Evolutionary conservation across 2,888 invertebrate species (phyloP), one percentile per base, ranked within the genome.

Genomic region (Eupithecia pulchellata): DNA sequence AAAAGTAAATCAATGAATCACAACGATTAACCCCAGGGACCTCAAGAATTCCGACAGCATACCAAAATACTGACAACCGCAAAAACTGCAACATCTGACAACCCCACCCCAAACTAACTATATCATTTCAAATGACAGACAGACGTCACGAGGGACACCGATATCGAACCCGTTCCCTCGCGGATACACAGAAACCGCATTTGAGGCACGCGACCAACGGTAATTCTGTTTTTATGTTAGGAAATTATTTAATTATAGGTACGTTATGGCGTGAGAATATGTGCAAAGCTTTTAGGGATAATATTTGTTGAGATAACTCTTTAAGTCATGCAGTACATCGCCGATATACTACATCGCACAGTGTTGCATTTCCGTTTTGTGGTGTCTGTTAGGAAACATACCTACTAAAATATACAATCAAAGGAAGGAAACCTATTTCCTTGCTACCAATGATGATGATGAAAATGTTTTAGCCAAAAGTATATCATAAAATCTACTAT

Each of bases 161-260:
- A 83, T 81, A 84, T 81, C 83, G 84, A 85, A 81, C 85, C 83
- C 80, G 67, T 72, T 85, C 90, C 89, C 90, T 39, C 14, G 88
- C 78, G 90, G 73, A 77, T 87, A 90, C 90, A 90, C 67, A 70
- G 85, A 86, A 88, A 89, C 88, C 87, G 79, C 91, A 90, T 90
- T 89, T 87, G 84, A 77, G 81, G 75, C 84, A 82, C 84, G 81
- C 82, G 82, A 78, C 83, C 77, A 69, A 72, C 73, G 75, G 73
- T 76, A 75, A 77, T 77, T 76, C 72, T 68, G 74, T 64, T 67
- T 73, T 78, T 74, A 68, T 69, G 64, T 55, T 58, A 64, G 70
- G 60, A 72, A 75, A 76, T 79, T 79, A 77, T 80, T 77, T 77
- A 76, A 79, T 79, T 79, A 74, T 73, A 76, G 71, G 71, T 60